phyloP scores from a whole-genome alignment of 1,140 invertebrate species.

The Rhyacophila brunnea region DNA sequence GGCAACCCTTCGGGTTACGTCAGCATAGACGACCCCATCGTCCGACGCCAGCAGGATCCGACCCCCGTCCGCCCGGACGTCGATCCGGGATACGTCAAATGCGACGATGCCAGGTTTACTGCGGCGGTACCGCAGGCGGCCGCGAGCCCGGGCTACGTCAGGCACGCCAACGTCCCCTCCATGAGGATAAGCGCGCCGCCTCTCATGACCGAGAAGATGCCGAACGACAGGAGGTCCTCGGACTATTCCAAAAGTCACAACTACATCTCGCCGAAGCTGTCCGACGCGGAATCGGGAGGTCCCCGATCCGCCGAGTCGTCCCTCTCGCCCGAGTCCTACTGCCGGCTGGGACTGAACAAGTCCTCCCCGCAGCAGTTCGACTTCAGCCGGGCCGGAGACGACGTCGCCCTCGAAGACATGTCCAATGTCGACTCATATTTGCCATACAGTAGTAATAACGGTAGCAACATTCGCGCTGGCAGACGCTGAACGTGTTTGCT shows the following conservation, averaged over 20 bases:
- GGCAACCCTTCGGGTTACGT: constrained; percentile 16
- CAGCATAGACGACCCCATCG: constrained; percentile 11
- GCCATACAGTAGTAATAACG: too few species aligned
- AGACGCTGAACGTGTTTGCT: too few species aligned
- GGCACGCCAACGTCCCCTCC: background rate
- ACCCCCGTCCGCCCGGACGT: background rate
- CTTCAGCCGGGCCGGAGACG: constrained; percentile 51
- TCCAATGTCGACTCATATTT: too few species aligned
- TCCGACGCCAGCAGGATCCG: background rate
- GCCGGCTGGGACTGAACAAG: constrained; percentile 50
- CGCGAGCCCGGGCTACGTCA: background rate
- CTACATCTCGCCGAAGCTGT: background rate
- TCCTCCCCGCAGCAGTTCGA: constrained; percentile 51
- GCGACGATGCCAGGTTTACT: constrained; percentile 5
- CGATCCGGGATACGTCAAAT: constrained; percentile 18
- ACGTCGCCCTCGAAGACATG: constrained; percentile 36
- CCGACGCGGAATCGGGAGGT: background rate
- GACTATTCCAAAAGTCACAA: constrained; percentile 2
- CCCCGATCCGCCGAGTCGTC: constrained; percentile 17
- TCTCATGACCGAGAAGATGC: background rate
- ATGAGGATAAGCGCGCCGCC: constrained; percentile 13
- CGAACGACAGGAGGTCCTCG: constrained; percentile 1
- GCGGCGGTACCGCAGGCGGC: background rate
- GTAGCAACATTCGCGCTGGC: too few species aligned
- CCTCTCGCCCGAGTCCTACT: constrained; percentile 50